Conservation (phyloP, 1,140 invertebrate species). For the Megalopta genalis region DNA sequence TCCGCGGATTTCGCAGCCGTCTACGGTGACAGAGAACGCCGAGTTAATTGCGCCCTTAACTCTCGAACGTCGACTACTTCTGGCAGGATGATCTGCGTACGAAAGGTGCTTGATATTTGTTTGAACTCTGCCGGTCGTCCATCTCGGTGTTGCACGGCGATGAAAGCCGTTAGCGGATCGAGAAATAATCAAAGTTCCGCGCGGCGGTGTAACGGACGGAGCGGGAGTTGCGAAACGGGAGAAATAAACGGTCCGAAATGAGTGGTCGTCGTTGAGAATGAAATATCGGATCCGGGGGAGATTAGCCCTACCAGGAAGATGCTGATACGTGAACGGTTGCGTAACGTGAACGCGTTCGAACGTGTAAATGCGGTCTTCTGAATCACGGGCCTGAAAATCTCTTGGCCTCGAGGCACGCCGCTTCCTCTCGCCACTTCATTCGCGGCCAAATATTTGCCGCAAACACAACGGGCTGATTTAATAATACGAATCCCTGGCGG, state of each 20-base stretch:
- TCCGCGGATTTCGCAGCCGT: too few relatives aligned
- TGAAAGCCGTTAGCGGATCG: too few relatives aligned
- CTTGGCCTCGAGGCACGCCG: neutral
- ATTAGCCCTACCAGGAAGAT: neutral
- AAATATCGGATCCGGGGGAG: neutral
- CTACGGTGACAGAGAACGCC: too few relatives aligned
- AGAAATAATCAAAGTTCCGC: too few relatives aligned
- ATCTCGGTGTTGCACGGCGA: too few relatives aligned
- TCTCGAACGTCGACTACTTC: too few relatives aligned
- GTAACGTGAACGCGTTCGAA: neutral
- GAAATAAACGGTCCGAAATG: neutral
- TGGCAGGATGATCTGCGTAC: too few relatives aligned
- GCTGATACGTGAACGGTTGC: neutral
- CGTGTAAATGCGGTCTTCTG: neutral
- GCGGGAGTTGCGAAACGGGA: neutral
- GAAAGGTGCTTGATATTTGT: too few relatives aligned
- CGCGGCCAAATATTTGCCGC: constrained; percentile 13
- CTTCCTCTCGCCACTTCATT: neutral
- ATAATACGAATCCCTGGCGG: neutral
- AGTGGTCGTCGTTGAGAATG: neutral
- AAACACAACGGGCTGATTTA: constrained; percentile 19
- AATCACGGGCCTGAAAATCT: constrained; percentile 2
- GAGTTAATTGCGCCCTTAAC: too few relatives aligned
- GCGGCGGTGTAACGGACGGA: too few relatives aligned
- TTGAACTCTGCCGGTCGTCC: too few relatives aligned